phyloP scores from a whole-genome alignment of 2,113 vertebrate species.

The Heterotilapia buettikoferi region DNA sequence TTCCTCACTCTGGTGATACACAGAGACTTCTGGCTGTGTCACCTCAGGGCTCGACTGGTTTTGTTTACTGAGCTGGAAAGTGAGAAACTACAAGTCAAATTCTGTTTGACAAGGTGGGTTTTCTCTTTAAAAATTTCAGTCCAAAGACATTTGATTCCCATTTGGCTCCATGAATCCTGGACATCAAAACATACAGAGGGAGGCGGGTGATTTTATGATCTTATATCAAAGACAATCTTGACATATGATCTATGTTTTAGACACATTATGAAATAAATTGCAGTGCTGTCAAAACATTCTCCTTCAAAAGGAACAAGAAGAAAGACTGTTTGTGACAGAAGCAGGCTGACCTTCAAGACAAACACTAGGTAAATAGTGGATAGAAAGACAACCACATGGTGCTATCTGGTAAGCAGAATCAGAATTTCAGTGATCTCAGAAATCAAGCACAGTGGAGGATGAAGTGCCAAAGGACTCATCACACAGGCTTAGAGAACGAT shows the following conservation, averaged over 20 bases:
- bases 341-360: neutral
- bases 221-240: neutral
- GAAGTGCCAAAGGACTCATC: neutral
- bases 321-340: neutral
- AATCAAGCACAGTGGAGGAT: neutral
- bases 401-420: neutral
- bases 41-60: neutral
- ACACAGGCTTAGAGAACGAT: neutral
- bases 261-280: neutral
- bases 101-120: neutral
- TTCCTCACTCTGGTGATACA: neutral
- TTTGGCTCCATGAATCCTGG: neutral
- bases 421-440: neutral
- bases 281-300: neutral
- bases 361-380: neutral
- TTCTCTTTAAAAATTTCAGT: neutral
- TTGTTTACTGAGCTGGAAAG: neutral
- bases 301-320: neutral
- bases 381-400: neutral
- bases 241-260: neutral
- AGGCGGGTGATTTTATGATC: neutral
- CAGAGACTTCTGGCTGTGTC: neutral
- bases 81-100: neutral
- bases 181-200: neutral
- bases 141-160: neutral